A percentile compares a stretch with the other conserved stretches of the same genome.
These are phyloP conservation scores for Felis chaus DNA, from an alignment of 2,113 vertebrate species.

Conservation along the genomic window DNA sequence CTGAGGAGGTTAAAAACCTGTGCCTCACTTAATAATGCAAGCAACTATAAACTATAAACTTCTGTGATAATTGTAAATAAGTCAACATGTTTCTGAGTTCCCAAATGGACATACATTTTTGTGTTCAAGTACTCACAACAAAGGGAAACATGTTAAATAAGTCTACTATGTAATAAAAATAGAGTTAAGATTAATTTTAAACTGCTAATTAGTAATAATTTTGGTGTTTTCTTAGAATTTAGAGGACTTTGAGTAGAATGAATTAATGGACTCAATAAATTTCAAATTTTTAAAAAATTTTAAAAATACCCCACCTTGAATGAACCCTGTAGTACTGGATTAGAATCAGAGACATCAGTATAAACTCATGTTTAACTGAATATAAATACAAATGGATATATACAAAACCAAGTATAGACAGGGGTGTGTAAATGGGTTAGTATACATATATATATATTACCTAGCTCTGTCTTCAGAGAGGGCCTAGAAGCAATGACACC, in stretches of 20 bases:
- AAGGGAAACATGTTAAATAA: background rate
- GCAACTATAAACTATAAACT: background rate
- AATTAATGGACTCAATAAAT: background rate
- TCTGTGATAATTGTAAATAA: background rate
- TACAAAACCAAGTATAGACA: background rate
- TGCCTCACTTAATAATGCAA: background rate
- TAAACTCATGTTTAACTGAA: slow-evolving; percentile 9
- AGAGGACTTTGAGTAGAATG: background rate
- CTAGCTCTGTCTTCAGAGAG: background rate
- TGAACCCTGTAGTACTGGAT: background rate
- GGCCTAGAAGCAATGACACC: background rate
- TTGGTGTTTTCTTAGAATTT: background rate
- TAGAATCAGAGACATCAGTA: background rate
- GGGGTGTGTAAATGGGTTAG: background rate
- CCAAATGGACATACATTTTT: background rate
- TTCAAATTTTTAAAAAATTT: background rate
- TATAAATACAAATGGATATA: background rate
- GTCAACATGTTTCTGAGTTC: background rate
- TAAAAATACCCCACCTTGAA: background rate
- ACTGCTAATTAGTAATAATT: background rate
- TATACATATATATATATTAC: background rate
- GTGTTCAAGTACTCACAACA: background rate
- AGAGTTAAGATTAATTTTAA: background rate
- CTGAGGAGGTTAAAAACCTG: background rate
- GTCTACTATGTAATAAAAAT: background rate